Conservation (phyloP, 2,113 vertebrate species). For the Charina bottae region DNA sequence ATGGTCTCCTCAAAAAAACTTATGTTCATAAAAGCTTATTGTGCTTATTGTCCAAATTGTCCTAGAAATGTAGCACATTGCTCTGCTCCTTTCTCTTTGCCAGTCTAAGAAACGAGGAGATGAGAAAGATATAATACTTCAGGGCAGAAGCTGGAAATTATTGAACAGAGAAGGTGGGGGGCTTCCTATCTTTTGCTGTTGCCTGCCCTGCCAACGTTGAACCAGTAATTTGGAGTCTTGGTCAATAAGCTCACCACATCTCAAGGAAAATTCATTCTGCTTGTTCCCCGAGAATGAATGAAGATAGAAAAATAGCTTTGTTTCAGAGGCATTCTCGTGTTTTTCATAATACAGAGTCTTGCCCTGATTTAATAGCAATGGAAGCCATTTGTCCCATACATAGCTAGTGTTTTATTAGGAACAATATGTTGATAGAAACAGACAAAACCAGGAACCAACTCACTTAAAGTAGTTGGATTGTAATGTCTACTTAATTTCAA, state of each 20-base stretch:
- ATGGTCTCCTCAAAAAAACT: background rate
- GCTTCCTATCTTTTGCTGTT: background rate
- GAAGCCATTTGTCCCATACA: background rate
- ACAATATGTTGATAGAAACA: background rate
- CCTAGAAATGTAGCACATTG: background rate
- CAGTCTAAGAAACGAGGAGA: background rate
- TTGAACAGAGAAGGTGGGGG: background rate
- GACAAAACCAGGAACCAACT: background rate
- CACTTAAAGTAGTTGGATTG: background rate
- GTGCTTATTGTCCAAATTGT: background rate
- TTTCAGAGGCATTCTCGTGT: background rate
- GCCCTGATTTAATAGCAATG: background rate
- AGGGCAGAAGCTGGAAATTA: background rate
- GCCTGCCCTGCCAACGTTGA: background rate
- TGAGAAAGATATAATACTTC: background rate
- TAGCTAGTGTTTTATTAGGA: background rate
- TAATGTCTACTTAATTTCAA: background rate
- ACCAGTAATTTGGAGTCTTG: background rate
- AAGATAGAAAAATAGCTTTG: background rate
- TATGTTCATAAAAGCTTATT: background rate
- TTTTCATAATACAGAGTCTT: background rate
- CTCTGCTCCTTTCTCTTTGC: background rate
- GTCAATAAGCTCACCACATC: background rate
- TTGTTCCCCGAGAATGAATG: background rate
- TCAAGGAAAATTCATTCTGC: background rate